Evolutionary conservation across 2,888 invertebrate species (phyloP), one percentile per base, ranked within the genome.

Genomic region (Apotomis betuletana): DNA sequence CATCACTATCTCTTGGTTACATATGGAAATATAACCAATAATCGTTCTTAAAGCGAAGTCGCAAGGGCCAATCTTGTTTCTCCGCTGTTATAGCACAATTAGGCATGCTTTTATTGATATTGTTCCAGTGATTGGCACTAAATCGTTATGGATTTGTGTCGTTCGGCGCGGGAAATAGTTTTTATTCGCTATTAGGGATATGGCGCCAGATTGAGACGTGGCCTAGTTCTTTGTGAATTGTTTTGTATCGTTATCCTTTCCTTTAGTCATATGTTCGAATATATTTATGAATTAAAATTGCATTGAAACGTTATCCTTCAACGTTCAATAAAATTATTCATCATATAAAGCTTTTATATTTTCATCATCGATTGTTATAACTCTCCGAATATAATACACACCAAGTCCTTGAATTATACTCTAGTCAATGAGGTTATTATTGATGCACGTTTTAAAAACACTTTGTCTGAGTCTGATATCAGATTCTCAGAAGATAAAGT

Each of bases 71-170:
- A 44, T 59, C 36, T 49, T 10, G 38, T 54, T 55, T 38, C 27
- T 15, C n/a, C 12, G 5, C 38, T 8, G n/a, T 52, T 13, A 44
- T 27, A 44, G 27, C 52, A 52, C 52, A 68, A 68, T 68, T 68
- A 68, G 10, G 54, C 15, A 44, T 52, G 15, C 41, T 68, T 68
- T 51, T 67, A 67, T 60, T 60, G 60, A 27, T 60, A 68, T 61
- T 54, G 60, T 44, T 41, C 13, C 1, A 5, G 59, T 38, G 54
- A 68, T 69, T 57, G 69, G 51, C n/a, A 62, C 55, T 69, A 49
- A 62, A 49, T 41, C 8, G 46, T n/a, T 41, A 57, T 70, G 44
- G 64, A 54, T 70, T 27, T 64, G 27, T 58, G 41, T 55, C 49
- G 12, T 13, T 44, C 62, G 38, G 46, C 13, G 13, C 27, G 13